Evolutionary conservation across 2,888 invertebrate species (phyloP), one percentile per base, ranked within the genome.

Genomic region (Rotaria magnacalcarata): DNA sequence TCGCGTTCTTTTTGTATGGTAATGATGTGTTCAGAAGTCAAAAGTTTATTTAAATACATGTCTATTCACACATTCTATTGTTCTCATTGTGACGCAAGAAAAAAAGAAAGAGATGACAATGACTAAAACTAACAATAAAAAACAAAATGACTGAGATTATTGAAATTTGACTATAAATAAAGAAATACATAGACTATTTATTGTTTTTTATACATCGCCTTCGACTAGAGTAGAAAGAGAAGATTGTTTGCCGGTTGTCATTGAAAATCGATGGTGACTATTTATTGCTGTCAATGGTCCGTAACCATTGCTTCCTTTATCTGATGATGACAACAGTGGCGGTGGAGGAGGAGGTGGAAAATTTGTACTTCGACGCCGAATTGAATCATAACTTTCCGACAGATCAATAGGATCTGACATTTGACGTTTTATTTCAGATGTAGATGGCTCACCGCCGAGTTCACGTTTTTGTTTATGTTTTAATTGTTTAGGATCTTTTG

Each of bases 141-240:
- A 21, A 56, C 7, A 56, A 56, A 54, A 54, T 67, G 67, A 67
- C 67, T 67, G 67, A 67, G 67, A 67, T 67, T 67, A 54, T 54
- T 54, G 21, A 67, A 67, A 34, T 27, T 34, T 67, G 67, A 67
- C 67, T 67, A 34, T 34, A 19, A 67, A 19, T 34, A 34, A 67
- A 67, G 16, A 67, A 67, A 67, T 19, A 67, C 67, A 67, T 16
- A 54, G 21, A 54, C 54, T 54, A 54, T 54, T 19, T 0, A 54
- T 21, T n/a, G 1, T 34, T 34, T 34, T 11, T 50, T 80, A 80
- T n/a, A 47, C 80, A 47, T 80, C 80, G 43, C 47, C 43, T 80
- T 80, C 80, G 47, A 80, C 80, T 80, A 80, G 80, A 24, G 80
- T 43, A 41, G 80, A 41, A 43, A 80, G 47, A 43, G 43, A 43